Evolutionary conservation across 2,113 vertebrate genomes (phyloP).

Genomic region (Aspiorhynchus laticeps): DNA sequence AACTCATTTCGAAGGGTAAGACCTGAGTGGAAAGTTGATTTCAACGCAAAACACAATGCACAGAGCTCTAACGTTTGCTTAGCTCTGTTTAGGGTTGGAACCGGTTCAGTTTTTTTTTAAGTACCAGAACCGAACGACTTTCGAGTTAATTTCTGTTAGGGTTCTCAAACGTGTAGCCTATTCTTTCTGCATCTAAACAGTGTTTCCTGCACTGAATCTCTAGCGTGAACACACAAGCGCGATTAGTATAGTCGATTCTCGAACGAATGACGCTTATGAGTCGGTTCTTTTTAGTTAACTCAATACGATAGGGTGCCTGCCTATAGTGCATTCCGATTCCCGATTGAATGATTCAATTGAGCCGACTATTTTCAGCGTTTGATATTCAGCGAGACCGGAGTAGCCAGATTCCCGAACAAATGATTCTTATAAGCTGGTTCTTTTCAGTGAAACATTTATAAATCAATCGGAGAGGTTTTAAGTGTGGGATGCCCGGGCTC

Average conservation of each 20-base stretch:
- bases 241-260: not conserved
- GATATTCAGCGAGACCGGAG: not conserved
- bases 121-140: not conserved
- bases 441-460: slow-evolving; percentile 2
- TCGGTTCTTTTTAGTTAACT: not conserved
- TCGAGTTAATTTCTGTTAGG: not conserved
- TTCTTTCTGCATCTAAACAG: not conserved
- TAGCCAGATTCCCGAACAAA: not conserved
- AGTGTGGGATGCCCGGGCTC: no score
- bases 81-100: not conserved
- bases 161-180: not conserved
- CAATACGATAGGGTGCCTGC: not conserved
- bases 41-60: not conserved
- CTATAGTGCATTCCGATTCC: not conserved
- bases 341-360: not conserved
- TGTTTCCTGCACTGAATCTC: no score
- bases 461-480: not conserved
- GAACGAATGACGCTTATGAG: not conserved
- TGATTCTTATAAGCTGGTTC: not conserved
- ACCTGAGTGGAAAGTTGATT: not conserved
- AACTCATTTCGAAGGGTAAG: slow-evolving; percentile 80
- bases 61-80: not conserved
- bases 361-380: not conserved
- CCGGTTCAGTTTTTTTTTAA: not conserved
- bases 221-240: not conserved